phyloP scores from a whole-genome alignment of 2,888 invertebrate species.

The Ctenicera cuprea region DNA sequence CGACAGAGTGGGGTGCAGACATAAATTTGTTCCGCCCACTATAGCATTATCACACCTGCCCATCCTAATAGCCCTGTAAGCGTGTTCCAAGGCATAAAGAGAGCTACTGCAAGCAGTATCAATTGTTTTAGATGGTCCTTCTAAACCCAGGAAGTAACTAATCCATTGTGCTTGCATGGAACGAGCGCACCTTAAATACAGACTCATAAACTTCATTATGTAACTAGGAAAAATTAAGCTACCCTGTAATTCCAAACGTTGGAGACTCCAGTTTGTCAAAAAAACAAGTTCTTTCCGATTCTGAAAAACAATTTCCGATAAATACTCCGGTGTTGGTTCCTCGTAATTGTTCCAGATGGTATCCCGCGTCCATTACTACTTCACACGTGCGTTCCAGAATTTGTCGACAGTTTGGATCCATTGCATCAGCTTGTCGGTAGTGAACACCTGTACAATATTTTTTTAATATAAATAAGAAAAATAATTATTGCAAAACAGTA shows the following conservation, averaged over 20 bases:
- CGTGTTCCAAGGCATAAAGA: constrained; percentile 89
- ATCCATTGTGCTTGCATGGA: constrained; percentile 95
- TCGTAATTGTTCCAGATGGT: constrained; percentile 81
- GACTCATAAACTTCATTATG: neutral
- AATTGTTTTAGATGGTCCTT: constrained; percentile 90
- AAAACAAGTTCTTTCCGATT: constrained; percentile 85
- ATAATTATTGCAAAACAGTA: too few relatives aligned
- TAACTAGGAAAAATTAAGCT: constrained; percentile 1
- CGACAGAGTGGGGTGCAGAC: constrained; percentile 89
- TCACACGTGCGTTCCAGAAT: constrained; percentile 74
- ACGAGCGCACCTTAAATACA: constrained; percentile 75
- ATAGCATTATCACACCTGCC: constrained; percentile 91
- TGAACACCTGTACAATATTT: constrained; percentile 72
- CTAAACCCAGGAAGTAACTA: constrained; percentile 91
- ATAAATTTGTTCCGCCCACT: constrained; percentile 89
- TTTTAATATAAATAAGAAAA: too few relatives aligned
- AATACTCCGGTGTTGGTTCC: constrained; percentile 88
- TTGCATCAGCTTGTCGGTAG: constrained; percentile 78
- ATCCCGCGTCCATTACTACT: constrained; percentile 77
- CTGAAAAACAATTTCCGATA: constrained; percentile 84
- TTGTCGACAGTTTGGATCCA: constrained; percentile 72
- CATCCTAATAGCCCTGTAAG: constrained; percentile 83
- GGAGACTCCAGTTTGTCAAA: constrained; percentile 63
- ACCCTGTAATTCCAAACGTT: constrained; percentile 75
- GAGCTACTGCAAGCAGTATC: constrained; percentile 97